A percentile compares a stretch with the other conserved stretches of the same genome.
Conservation (phyloP, 2,888 invertebrate species). For the Hedya salicella region DNA sequence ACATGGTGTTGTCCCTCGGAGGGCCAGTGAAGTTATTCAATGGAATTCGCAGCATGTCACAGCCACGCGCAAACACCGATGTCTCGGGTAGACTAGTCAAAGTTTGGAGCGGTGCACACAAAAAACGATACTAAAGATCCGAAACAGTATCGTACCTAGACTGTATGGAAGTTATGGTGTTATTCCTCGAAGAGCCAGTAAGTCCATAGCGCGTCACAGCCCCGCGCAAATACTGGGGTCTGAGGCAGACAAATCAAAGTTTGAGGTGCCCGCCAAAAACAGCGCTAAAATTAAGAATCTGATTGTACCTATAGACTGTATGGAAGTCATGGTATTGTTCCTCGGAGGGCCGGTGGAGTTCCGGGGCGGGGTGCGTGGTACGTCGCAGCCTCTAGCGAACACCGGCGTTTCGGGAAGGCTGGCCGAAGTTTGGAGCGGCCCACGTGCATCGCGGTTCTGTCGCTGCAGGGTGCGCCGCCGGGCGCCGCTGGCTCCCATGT, state of each 20-base stretch:
- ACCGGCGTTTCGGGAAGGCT: slow-evolving; percentile 96
- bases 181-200: not conserved
- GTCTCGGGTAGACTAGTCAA: too few species aligned
- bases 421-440: slow-evolving; percentile 91
- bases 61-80: too few species aligned
- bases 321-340: slow-evolving; percentile 86
- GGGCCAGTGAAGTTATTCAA: too few species aligned
- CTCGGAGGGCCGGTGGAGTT: slow-evolving; percentile 88
- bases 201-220: not conserved
- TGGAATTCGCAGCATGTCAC: too few species aligned
- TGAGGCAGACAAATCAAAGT: not conserved
- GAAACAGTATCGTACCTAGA: not conserved
- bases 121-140: too few species aligned
- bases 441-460: slow-evolving; percentile 72
- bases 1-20: too few species aligned
- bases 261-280: not conserved
- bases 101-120: too few species aligned
- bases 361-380: slow-evolving; percentile 92
- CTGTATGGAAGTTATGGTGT: not conserved
- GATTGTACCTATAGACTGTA: slow-evolving; percentile 79
- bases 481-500: slow-evolving; percentile 77
- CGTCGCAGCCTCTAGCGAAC: slow-evolving; percentile 93
- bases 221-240: not conserved
- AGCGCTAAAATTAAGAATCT: not conserved
- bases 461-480: slow-evolving; percentile 82